These are phyloP conservation scores for Erpornis zantholeuca DNA, from an alignment of 2,113 vertebrate species.

Conservation along the genomic window DNA sequence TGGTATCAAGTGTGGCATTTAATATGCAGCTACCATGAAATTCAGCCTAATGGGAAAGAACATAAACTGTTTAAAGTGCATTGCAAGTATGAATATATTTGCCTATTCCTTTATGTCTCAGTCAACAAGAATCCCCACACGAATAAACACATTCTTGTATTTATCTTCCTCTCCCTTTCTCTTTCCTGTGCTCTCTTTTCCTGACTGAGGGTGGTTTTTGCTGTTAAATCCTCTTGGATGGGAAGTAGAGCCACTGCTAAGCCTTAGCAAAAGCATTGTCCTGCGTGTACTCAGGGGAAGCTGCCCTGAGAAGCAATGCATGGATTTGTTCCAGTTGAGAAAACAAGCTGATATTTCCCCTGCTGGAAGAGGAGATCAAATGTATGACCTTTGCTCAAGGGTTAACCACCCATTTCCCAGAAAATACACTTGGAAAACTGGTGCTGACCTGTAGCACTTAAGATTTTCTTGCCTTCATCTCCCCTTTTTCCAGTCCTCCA, in stretches of 20 bases:
- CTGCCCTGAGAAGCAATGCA: not conserved
- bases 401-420: not conserved
- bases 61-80: not conserved
- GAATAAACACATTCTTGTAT: not conserved
- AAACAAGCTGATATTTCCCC: not conserved
- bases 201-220: not conserved
- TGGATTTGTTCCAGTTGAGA: conserved; percentile 30
- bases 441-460: not conserved
- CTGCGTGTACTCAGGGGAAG: not conserved
- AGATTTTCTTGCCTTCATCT: not conserved
- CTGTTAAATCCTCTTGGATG: not conserved
- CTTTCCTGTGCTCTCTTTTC: not conserved
- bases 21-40: conserved; percentile 5
- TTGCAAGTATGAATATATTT: not conserved
- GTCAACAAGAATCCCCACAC: not conserved
- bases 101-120: not conserved
- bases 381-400: not conserved
- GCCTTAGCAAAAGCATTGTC: not conserved
- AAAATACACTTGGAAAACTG: not conserved
- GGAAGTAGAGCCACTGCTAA: not conserved
- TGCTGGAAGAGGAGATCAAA: not conserved
- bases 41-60: not conserved
- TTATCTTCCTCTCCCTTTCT: not conserved
- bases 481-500: not conserved
- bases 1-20: not conserved